These are phyloP conservation scores for Drosophila auraria DNA, from an alignment of 1,140 invertebrate genomes.

Conservation along the genomic window DNA sequence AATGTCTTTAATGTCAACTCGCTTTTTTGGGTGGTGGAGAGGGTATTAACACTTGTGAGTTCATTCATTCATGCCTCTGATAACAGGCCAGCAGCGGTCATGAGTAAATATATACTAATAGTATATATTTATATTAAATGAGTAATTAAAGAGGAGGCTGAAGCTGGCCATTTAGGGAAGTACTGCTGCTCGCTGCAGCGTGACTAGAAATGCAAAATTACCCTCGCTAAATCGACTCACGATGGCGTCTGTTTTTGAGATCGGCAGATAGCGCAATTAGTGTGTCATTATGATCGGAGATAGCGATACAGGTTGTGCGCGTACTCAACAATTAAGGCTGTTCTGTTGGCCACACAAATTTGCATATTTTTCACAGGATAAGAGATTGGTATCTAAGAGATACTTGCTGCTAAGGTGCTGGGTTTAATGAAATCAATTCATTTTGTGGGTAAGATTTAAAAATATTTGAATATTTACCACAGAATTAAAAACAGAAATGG, in stretches of 20 bases:
- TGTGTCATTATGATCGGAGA: slow-evolving; percentile 57
- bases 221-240: slow-evolving; percentile 17
- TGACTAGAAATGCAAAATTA: slow-evolving; percentile 31
- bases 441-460: neutral
- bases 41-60: slow-evolving; percentile 78
- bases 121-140: neutral
- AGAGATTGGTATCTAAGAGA: slow-evolving; percentile 1
- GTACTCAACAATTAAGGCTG: slow-evolving; percentile 31
- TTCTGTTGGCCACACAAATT: slow-evolving; percentile 36
- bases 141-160: slow-evolving; percentile 17
- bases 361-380: slow-evolving; percentile 8
- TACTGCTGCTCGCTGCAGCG: slow-evolving; percentile 8
- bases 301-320: slow-evolving; percentile 39
- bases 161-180: slow-evolving; percentile 35
- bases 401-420: slow-evolving; percentile 7
- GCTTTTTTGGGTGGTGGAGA: slow-evolving; percentile 50
- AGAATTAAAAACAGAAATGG: no score
- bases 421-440: slow-evolving; percentile 1
- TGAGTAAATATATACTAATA: neutral
- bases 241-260: slow-evolving; percentile 11
- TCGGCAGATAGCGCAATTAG: slow-evolving; percentile 53
- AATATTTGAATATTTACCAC: neutral
- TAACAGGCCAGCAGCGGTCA: slow-evolving; percentile 48
- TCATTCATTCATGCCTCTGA: slow-evolving; percentile 81
- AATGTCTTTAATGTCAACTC: slow-evolving; percentile 71